Evolutionary conservation across 2,888 invertebrate species (phyloP).

Genomic region (Plutella xylostella): DNA sequence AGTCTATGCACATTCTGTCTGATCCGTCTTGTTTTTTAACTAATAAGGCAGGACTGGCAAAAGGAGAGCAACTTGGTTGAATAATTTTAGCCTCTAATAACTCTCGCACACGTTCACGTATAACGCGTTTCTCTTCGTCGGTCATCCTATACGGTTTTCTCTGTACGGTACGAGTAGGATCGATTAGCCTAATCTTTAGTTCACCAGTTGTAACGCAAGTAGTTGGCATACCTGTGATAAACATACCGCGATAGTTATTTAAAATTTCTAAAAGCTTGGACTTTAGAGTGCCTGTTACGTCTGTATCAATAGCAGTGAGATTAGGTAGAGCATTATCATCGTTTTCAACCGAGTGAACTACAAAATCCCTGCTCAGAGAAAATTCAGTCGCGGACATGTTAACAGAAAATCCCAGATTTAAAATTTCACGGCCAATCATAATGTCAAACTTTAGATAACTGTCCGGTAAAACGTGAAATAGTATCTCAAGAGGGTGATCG

Average conservation of each 20-base stretch:
- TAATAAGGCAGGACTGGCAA: conserved; percentile 11
- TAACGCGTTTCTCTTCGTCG: background rate
- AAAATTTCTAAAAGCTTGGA: background rate
- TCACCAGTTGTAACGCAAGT: background rate
- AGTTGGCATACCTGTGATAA: background rate
- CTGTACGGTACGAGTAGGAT: conserved; percentile 1
- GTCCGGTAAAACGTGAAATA: conserved; percentile 12
- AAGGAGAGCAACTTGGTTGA: conserved; percentile 9
- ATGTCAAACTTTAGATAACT: conserved; percentile 10
- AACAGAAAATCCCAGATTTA: conserved; percentile 4
- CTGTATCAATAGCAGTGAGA: background rate
- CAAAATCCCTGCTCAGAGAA: background rate
- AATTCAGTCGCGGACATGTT: background rate
- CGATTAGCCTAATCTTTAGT: background rate
- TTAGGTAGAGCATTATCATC: background rate
- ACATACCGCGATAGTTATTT: background rate
- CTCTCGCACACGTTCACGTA: conserved; percentile 8
- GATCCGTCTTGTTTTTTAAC: conserved; percentile 10
- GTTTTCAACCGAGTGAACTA: background rate
- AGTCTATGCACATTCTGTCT: conserved; percentile 10
- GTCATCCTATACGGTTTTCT: conserved; percentile 1
- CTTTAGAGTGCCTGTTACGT: background rate
- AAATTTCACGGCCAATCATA: conserved; percentile 14
- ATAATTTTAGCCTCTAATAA: conserved; percentile 7
- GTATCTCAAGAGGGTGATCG: conserved; percentile 9